Evolutionary conservation across 2,113 vertebrate genomes (phyloP), one percentile per base, ranked within the genome.

Genomic region (Nyctereutes procyonoides): DNA sequence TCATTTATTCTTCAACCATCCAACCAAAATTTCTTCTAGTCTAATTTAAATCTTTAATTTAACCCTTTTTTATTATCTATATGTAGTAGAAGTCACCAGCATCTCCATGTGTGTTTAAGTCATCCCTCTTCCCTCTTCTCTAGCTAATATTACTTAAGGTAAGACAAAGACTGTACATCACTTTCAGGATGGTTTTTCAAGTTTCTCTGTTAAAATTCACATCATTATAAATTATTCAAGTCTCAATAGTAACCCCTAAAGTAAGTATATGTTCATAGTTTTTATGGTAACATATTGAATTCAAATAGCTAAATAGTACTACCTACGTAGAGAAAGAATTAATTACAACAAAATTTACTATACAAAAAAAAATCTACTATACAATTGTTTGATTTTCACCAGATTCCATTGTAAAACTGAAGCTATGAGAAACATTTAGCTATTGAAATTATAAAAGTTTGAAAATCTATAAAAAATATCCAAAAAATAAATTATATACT

Each of bases 401-500:
- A 74, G 7, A 80, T 38, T 80, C 8, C 20, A 26, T 48, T 76
- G 24, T 63, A 80, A 95, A 93, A 93, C 26, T 67, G 22, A 3
- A 19, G n/a, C 32, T 63, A 8, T 26, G 48, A 53, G 87, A 89
- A 96, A 5, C 88, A 8, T 94, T 92, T 83, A 90, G 7, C 12
- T 93, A 84, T 74, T 95, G 32, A 88, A 56, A 88, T 93, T 88
- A 74, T 95, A n/a, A 83, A 93, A 86, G 12, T 62, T 62, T 73
- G 1, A 82, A 71, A 73, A 58, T 13, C 6, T 83, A 28, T 53
- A 84, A 94, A 90, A 87, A 90, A 51, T 35, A 22, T 67, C 38
- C 51, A 73, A 77, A 30, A 51, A 51, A 77, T 26, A 51, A 92
- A 92, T 74, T 93, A 30, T 71, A 69, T 51, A 43, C 43, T 55